Percentiles rank a stretch among this genome's conserved stretches.
Evolutionary conservation across 2,797 vertebrate genomes (phyloP).

Genomic region (Cryptoblepharus egeriae): DNA sequence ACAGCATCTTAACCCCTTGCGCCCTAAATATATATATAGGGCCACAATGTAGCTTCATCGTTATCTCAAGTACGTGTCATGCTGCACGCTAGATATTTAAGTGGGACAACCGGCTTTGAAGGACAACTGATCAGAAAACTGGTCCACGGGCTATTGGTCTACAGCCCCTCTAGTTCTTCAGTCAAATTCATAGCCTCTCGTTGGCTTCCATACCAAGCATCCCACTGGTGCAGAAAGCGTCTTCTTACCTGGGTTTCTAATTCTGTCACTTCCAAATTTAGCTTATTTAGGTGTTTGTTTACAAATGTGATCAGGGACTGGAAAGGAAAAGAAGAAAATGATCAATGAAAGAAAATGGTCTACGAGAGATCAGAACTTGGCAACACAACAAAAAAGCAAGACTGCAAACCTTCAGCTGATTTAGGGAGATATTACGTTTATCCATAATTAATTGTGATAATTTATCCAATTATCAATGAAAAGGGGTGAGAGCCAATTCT

Average conservation of each 20-base stretch:
- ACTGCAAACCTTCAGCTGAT: too few species aligned
- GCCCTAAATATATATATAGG: too few species aligned
- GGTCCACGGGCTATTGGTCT: too few species aligned
- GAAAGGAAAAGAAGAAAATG: slow-evolving; percentile 21
- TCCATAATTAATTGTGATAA: too few species aligned
- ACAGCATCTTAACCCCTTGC: too few species aligned
- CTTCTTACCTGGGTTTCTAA: slow-evolving; percentile 92
- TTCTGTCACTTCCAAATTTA: slow-evolving; percentile 96
- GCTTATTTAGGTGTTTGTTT: slow-evolving; percentile 97
- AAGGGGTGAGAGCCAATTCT: too few species aligned
- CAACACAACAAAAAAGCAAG: too few species aligned
- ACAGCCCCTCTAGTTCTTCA: background rate
- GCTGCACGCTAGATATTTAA: too few species aligned
- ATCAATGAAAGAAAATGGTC: background rate
- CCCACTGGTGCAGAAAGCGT: background rate
- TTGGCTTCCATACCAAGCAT: background rate
- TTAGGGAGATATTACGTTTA: too few species aligned
- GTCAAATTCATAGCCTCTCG: background rate
- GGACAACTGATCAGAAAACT: background rate
- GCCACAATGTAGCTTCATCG: too few species aligned
- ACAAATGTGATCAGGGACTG: slow-evolving; percentile 98
- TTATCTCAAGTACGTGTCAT: too few species aligned
- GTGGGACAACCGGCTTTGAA: background rate
- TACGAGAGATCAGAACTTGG: background rate
- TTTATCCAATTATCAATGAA: too few species aligned